Evolutionary conservation across 2,888 invertebrate species (phyloP).

Genomic region (Acholoe squamosa): DNA sequence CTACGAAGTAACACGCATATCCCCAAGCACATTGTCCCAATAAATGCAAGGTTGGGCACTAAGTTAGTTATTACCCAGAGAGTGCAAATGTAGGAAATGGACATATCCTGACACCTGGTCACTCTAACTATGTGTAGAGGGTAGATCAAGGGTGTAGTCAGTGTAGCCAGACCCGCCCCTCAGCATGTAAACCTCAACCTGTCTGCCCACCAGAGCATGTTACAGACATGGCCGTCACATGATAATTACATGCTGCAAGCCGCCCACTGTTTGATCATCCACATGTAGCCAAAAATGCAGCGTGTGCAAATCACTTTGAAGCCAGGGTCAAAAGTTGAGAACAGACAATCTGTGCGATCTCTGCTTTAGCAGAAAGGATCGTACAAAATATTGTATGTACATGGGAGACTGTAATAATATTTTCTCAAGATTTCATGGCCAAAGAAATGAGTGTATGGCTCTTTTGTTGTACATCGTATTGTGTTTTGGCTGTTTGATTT

Average conservation of each 20-base stretch:
- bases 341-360: background rate
- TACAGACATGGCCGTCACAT: background rate
- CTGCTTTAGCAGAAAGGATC: too few relatives aligned
- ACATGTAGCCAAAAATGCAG: background rate
- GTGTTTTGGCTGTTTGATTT: too few relatives aligned
- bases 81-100: background rate
- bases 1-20: background rate
- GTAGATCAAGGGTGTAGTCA: background rate
- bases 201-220: background rate
- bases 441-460: too few relatives aligned
- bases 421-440: too few relatives aligned
- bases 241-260: slow-evolving; percentile 11
- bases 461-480: too few relatives aligned
- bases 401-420: too few relatives aligned
- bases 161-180: background rate
- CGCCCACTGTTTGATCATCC: slow-evolving; percentile 19
- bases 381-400: too few relatives aligned
- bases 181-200: background rate
- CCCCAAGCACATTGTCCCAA: background rate
- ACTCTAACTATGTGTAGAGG: background rate
- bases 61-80: background rate
- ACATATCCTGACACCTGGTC: too few relatives aligned
- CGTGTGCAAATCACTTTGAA: background rate
- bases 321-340: slow-evolving; percentile 1
- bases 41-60: background rate